Evolutionary conservation across 2,888 invertebrate genomes (phyloP).

Genomic region (Pseudoips prasinana): DNA sequence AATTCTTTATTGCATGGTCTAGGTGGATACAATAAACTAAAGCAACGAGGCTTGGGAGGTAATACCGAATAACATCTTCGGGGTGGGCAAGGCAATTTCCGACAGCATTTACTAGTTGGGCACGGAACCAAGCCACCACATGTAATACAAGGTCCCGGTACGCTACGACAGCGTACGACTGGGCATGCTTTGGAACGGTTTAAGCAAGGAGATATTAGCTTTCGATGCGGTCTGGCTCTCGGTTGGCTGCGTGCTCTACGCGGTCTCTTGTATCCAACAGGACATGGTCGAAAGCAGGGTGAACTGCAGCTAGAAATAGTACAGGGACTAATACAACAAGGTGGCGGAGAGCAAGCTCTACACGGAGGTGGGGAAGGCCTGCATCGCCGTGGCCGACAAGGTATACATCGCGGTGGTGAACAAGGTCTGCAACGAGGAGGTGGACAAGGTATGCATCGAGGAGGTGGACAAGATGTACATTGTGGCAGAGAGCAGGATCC

Average conservation of each 20-base stretch:
- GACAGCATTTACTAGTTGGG: conserved; percentile 45
- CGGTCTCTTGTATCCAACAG: conserved; percentile 48
- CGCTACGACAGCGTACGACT: conserved; percentile 56
- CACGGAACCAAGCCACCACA: conserved; percentile 38
- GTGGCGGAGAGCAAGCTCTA: conserved; percentile 1
- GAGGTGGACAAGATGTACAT: conserved; percentile 1
- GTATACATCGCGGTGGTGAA: conserved; percentile 3
- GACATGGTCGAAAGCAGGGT: conserved; percentile 59
- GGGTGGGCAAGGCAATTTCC: conserved; percentile 38
- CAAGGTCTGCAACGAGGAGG: neutral
- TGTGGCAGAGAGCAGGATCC: neutral
- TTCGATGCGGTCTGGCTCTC: conserved; percentile 51
- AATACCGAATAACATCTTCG: conserved; percentile 41
- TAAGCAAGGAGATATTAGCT: conserved; percentile 59
- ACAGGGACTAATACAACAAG: conserved; percentile 19
- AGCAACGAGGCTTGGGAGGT: conserved; percentile 36
- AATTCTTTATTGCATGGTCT: neutral
- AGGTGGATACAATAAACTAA: conserved; percentile 6
- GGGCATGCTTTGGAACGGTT: conserved; percentile 57
- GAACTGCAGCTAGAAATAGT: conserved; percentile 46
- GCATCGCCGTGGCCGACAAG: conserved; percentile 18
- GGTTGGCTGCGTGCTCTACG: conserved; percentile 54
- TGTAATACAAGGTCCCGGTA: conserved; percentile 46
- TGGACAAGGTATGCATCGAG: neutral
- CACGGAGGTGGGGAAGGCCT: conserved; percentile 15